Conservation (phyloP, 2,113 vertebrate genomes). For the Australoheros scitulus region DNA sequence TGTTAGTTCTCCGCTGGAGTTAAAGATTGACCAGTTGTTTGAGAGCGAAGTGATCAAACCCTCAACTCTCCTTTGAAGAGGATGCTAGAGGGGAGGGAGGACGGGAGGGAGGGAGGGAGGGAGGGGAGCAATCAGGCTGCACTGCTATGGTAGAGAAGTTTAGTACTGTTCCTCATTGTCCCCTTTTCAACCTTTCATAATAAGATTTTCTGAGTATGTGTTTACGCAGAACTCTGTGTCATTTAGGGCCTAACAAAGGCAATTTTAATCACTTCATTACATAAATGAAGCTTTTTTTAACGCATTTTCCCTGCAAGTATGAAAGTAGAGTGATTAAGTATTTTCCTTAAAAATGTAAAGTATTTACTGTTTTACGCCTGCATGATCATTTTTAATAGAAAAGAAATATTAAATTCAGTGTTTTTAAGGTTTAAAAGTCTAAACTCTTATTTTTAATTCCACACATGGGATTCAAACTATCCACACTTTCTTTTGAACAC, state of each 20-base stretch:
- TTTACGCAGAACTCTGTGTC: background rate
- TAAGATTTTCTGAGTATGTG: background rate
- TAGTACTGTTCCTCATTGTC: slow-evolving; percentile 26
- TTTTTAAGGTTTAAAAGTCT: background rate
- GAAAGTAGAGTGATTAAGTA: background rate
- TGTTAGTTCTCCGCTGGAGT: slow-evolving; percentile 66
- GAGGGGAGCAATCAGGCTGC: slow-evolving; percentile 1
- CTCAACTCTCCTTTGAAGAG: slow-evolving; percentile 64
- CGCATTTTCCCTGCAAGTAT: background rate
- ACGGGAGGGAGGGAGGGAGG: background rate
- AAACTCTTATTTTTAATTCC: background rate
- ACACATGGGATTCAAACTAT: background rate
- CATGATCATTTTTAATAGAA: background rate
- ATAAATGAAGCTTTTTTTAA: background rate
- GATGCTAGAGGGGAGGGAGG: slow-evolving; percentile 57
- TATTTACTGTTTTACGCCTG: background rate
- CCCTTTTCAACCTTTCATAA: background rate
- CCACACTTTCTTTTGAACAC: no score
- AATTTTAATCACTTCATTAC: background rate
- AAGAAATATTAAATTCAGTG: background rate
- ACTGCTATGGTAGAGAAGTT: slow-evolving; percentile 59
- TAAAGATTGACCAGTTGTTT: slow-evolving; percentile 84
- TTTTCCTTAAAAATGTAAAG: background rate
- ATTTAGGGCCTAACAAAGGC: background rate
- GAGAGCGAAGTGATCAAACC: slow-evolving; percentile 75